Evolutionary conservation across 2,797 vertebrate species (phyloP).

Genomic region (Chromobotia macracanthus): DNA sequence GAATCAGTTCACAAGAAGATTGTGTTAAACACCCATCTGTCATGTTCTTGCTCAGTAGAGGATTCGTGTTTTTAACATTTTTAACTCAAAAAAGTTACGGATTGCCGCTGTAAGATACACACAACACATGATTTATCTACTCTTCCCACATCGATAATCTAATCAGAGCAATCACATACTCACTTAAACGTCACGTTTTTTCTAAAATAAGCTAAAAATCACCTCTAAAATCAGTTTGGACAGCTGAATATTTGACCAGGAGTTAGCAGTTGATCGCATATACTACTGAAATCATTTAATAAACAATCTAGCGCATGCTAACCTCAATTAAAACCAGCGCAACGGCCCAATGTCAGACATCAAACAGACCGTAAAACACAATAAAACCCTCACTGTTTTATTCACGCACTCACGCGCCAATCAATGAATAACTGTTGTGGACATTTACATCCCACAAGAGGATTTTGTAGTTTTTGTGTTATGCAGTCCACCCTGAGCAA

Average conservation of each 20-base stretch:
- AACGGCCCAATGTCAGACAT: slow-evolving; percentile 22
- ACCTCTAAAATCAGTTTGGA: slow-evolving; percentile 13
- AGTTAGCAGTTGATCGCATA: slow-evolving; percentile 15
- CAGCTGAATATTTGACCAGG: slow-evolving; percentile 10
- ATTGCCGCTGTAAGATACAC: not conserved
- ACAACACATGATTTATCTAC: not conserved
- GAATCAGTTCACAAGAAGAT: too few species aligned
- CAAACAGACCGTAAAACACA: slow-evolving; percentile 1
- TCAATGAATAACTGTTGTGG: slow-evolving; percentile 61
- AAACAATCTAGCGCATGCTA: slow-evolving; percentile 15
- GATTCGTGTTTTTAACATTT: too few species aligned
- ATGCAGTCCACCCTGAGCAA: slow-evolving; percentile 59
- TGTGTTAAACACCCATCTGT: too few species aligned
- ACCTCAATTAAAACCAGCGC: slow-evolving; percentile 25
- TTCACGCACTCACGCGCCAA: too few species aligned
- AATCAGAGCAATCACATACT: not conserved
- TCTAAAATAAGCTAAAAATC: not conserved
- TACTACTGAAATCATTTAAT: slow-evolving; percentile 33
- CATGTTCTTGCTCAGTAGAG: too few species aligned
- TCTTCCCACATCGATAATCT: not conserved
- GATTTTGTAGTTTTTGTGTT: slow-evolving; percentile 47
- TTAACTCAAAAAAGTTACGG: too few species aligned
- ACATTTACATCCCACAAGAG: slow-evolving; percentile 58
- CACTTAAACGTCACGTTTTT: not conserved
- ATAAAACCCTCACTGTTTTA: slow-evolving; percentile 8